phyloP scores from a whole-genome alignment of 2,797 vertebrate genomes.

The Ceyx erithaca region DNA sequence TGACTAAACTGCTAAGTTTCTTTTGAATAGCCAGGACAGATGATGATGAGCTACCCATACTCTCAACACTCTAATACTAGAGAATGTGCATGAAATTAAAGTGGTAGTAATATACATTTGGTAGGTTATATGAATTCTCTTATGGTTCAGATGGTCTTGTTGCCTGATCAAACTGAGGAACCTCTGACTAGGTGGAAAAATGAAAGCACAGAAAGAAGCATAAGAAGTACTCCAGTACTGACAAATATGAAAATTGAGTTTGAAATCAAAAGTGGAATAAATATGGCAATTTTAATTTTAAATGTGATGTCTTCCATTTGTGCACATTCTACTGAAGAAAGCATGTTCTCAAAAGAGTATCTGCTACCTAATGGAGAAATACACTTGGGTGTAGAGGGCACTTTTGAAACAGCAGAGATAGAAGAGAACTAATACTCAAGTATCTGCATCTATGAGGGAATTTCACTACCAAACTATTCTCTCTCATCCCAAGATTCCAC shows the following conservation, averaged over 20 bases:
- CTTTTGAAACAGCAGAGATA: neutral
- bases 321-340: neutral
- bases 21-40: neutral
- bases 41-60: neutral
- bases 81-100: neutral
- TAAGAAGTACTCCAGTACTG: neutral
- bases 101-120: neutral
- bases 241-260: neutral
- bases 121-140: neutral
- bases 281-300: neutral
- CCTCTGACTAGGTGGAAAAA: neutral
- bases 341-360: neutral
- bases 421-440: neutral
- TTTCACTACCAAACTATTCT: neutral
- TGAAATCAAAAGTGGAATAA: neutral
- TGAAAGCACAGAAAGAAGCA: neutral
- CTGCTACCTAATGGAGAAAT: neutral
- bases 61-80: neutral
- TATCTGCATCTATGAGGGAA: neutral
- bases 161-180: neutral
- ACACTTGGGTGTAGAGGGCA: neutral
- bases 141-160: neutral
- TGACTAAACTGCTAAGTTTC: neutral
- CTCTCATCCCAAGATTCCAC: slow-evolving; percentile 10
- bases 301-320: neutral